phyloP scores from a whole-genome alignment of 2,113 vertebrate species.

The Zosterops lateralis region DNA sequence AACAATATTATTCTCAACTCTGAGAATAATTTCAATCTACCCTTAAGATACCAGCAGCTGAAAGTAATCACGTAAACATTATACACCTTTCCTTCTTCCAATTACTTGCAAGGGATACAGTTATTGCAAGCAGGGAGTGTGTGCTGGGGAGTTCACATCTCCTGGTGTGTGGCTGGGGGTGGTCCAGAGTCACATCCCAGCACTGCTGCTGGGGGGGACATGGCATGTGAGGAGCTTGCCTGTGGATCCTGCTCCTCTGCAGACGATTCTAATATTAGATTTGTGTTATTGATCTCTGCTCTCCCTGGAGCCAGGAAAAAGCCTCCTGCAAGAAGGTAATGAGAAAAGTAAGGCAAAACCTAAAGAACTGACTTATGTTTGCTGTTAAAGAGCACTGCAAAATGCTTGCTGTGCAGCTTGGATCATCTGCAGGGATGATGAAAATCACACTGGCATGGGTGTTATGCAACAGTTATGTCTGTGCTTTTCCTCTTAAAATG shows the following conservation, averaged over 20 bases:
- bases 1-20: background rate
- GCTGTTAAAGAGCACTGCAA: background rate
- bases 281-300: slow-evolving; percentile 52
- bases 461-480: background rate
- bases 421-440: background rate
- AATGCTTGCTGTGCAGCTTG: background rate
- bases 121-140: background rate
- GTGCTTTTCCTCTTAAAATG: background rate
- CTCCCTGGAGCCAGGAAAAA: slow-evolving; percentile 31
- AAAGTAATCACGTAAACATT: background rate
- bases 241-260: background rate
- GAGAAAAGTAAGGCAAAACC: slow-evolving; percentile 45
- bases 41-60: background rate
- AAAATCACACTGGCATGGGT: background rate
- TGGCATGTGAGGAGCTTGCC: accelerated
- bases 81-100: background rate
- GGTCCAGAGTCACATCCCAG: background rate
- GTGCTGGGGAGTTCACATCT: accelerated
- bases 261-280: slow-evolving; percentile 64
- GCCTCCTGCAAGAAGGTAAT: slow-evolving; percentile 9
- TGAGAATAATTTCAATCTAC: slow-evolving; percentile 5
- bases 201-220: background rate
- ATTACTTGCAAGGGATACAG: background rate
- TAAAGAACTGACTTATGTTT: slow-evolving; percentile 31
- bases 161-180: background rate